Evolutionary conservation across 2,797 vertebrate genomes (phyloP).

Genomic region (Neopelma chrysocephalum): DNA sequence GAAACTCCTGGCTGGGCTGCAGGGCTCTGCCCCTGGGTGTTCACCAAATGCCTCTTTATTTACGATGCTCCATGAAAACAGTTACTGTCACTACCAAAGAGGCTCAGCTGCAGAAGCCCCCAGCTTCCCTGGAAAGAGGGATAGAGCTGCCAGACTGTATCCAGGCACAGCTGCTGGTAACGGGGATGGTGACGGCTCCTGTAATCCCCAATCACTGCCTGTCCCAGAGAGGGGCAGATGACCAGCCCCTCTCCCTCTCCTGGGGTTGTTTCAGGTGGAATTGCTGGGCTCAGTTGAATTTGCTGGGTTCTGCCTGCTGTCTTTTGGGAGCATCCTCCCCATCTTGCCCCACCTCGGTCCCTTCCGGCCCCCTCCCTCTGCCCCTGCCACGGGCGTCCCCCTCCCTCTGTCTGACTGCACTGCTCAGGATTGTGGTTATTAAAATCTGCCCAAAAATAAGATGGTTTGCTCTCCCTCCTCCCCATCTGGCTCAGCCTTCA

Average conservation of each 20-base stretch:
- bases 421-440: neutral
- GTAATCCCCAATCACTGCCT: neutral
- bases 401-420: neutral
- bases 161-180: neutral
- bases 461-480: neutral
- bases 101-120: neutral
- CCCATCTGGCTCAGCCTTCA: neutral
- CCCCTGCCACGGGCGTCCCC: neutral
- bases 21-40: neutral
- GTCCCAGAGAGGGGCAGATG: rapidly evolving
- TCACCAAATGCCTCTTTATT: neutral
- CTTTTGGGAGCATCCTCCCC: neutral
- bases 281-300: neutral
- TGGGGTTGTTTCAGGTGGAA: neutral
- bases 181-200: rapidly evolving
- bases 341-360: neutral
- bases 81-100: neutral
- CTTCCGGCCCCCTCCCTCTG: neutral
- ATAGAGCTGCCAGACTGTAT: neutral
- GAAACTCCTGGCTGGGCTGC: neutral
- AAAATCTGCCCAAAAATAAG: neutral
- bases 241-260: rapidly evolving
- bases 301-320: neutral
- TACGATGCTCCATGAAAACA: neutral
- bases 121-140: neutral